Percentiles rank a stretch among this genome's conserved stretches.
Evolutionary conservation across 2,888 invertebrate species (phyloP).

Genomic region (Parascotia fuliginaria): DNA sequence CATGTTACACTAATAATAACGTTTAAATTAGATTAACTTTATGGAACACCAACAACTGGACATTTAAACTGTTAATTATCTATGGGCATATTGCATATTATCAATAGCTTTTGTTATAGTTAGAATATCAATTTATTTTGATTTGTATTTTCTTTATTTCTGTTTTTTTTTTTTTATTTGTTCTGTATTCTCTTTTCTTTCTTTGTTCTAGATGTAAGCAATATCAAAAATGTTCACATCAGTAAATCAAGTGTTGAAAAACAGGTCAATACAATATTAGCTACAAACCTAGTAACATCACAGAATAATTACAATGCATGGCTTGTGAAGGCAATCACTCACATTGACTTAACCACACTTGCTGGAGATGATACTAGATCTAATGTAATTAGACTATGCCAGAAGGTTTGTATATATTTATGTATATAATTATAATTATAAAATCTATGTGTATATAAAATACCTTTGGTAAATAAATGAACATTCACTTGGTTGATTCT

Average conservation of each 20-base stretch:
- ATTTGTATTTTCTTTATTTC: no score
- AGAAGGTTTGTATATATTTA: slow-evolving; percentile 88
- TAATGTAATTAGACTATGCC: slow-evolving; percentile 93
- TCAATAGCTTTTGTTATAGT: no score
- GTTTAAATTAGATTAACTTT: no score
- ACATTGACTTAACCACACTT: slow-evolving; percentile 97
- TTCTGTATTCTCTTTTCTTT: background rate
- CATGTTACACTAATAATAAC: no score
- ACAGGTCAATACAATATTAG: slow-evolving; percentile 63
- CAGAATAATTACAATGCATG: slow-evolving; percentile 88
- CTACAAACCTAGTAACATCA: slow-evolving; percentile 62
- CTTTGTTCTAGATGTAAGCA: slow-evolving; percentile 48
- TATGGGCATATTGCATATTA: no score
- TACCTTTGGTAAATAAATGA: no score
- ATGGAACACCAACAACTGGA: no score
- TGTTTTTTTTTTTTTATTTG: background rate
- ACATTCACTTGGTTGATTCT: no score
- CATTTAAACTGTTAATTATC: no score
- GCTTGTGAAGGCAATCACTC: slow-evolving; percentile 92
- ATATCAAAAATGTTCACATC: slow-evolving; percentile 58
- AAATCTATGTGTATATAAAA: no score
- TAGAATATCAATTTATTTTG: no score
- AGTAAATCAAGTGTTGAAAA: slow-evolving; percentile 63
- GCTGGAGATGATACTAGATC: slow-evolving; percentile 92
- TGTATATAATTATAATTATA: no score